Evolutionary conservation across 2,797 vertebrate genomes (phyloP), one percentile per base, ranked within the genome.

Genomic region (Eleutherodactylus coqui): DNA sequence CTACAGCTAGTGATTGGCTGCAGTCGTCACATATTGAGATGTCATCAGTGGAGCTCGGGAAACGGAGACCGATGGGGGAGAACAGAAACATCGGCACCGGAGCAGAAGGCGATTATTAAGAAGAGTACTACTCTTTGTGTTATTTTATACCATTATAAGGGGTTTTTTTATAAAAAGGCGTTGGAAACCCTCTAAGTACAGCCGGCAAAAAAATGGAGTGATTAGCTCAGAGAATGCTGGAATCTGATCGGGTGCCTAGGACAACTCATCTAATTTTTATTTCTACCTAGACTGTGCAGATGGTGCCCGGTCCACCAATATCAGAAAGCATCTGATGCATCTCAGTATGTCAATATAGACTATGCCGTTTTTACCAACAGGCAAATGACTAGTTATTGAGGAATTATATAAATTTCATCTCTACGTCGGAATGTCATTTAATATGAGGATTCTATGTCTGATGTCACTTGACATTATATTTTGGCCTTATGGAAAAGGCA

Each of bases 351-450:
- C 38, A 4, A 43, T 6, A n/a, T 43, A 72, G 38, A n/a, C 21
- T 5, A 72, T 43, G 38, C 5, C 3, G 4, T 13, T 43, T n/a
- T 38, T 27, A 73, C 38, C 3, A 0, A 5, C 29, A n/a, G 69
- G 4, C 21, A 72, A 11, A 43, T n/a, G 21, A 72, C 38, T 43
- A 72, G 8, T n/a, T 72, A 43, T 5, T 16, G 5, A 73, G 24
- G 41, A 73, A 73, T 14, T 24, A 24, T 73, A 27, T 73, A 0
- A 73, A 27, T 73, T 36, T 73, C 24, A 45, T 24, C 24, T 73
- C 38, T 38, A 70, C 17, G 36, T 45, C 24, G 70, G 70, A 73
- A 73, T 73, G 70, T 73, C 24, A 45, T 73, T 73, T 43, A 45
- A 73, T 73, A 45, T 5, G 13, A 43, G 41, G 41, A 73, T 45